A percentile compares a stretch with the other conserved stretches of the same genome.
phyloP scores from a whole-genome alignment of 2,113 vertebrate genomes.

The Cephalopterus ornatus region DNA sequence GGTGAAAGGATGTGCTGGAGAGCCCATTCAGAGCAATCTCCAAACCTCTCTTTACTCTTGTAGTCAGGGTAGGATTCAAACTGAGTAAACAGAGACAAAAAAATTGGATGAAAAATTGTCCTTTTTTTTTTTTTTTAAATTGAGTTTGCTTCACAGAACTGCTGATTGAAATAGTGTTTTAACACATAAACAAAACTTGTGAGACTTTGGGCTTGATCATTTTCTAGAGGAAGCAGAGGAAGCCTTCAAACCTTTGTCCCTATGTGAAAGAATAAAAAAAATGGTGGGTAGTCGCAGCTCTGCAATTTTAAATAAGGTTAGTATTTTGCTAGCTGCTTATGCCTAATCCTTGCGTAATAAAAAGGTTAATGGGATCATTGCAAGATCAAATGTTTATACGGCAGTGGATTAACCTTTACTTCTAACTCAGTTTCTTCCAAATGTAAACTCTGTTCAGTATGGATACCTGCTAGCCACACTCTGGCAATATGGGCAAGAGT shows the following conservation, averaged over 20 bases:
- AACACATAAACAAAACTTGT: not conserved
- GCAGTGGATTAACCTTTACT: constrained; percentile 61
- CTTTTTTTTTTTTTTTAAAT: too few relatives aligned
- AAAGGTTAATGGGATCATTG: constrained; percentile 66
- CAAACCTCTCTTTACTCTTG: not conserved
- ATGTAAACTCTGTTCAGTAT: constrained; percentile 13
- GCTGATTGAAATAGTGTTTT: not conserved
- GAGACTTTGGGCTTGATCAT: not conserved
- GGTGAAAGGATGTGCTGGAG: not conserved
- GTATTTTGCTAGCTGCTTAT: constrained; percentile 12
- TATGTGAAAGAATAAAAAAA: not conserved
- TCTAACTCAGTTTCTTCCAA: not conserved
- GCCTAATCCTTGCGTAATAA: not conserved
- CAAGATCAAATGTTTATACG: constrained; percentile 52
- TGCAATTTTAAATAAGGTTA: constrained; percentile 14
- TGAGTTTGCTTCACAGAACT: not conserved
- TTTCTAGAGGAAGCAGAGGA: not conserved
- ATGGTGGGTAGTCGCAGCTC: not conserved
- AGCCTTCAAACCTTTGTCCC: not conserved
- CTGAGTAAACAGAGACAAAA: not conserved
- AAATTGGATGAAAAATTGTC: not conserved
- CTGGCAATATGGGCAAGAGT: not conserved
- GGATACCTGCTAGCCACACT: not conserved
- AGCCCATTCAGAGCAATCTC: not conserved
- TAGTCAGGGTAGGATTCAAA: not conserved